These are phyloP conservation scores for Chaunax sp. DNA, from an alignment of 2,797 vertebrate genomes.

Conservation along the genomic window DNA sequence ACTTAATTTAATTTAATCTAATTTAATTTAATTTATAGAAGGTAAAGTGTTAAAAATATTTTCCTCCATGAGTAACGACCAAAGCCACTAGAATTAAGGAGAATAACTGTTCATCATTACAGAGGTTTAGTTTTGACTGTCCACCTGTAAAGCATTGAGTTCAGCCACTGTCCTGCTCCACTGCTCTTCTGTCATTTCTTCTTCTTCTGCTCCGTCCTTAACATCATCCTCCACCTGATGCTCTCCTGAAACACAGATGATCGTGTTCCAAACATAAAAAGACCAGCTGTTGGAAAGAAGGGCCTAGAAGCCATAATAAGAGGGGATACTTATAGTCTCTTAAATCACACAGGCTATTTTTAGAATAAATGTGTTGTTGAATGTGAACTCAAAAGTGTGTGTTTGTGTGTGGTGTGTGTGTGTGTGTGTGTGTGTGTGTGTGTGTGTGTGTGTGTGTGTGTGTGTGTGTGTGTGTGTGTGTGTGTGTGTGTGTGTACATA, in stretches of 20 bases:
- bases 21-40: too few relatives aligned
- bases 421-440: too few relatives aligned
- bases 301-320: neutral
- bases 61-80: neutral
- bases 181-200: conserved; percentile 89
- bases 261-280: rapidly evolving
- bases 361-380: neutral
- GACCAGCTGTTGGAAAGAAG: neutral
- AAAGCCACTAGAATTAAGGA: neutral
- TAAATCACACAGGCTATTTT: neutral
- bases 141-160: conserved; percentile 88
- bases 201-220: conserved; percentile 56
- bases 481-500: conserved; percentile 58
- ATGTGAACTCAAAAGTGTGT: neutral
- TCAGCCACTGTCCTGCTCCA: conserved; percentile 87
- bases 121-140: conserved; percentile 18
- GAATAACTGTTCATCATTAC: neutral
- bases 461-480: neutral
- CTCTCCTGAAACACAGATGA: conserved; percentile 43
- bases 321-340: neutral
- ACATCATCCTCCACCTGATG: conserved; percentile 69
- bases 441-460: too few relatives aligned
- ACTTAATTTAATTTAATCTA: too few relatives aligned
- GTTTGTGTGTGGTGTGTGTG: too few relatives aligned
- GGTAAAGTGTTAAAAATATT: too few relatives aligned